Conservation (phyloP, 2,113 vertebrate species). For the Nanorana parkeri region DNA sequence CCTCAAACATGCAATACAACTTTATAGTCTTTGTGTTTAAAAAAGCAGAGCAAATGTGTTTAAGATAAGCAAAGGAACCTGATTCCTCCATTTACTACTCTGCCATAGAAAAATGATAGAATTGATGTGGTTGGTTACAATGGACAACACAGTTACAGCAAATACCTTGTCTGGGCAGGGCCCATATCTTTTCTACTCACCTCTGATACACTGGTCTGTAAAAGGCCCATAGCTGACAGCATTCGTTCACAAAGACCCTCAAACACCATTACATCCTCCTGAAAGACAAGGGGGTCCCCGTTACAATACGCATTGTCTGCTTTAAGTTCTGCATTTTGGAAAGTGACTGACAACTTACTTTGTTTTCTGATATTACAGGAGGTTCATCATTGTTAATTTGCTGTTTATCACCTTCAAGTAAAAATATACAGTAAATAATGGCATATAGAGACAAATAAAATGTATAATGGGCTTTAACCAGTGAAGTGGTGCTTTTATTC, state of each 20-base stretch:
- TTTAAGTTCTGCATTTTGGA: too few species aligned
- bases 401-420: neutral
- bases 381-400: neutral
- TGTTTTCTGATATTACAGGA: neutral
- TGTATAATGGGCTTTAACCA: too few species aligned
- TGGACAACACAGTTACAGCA: neutral
- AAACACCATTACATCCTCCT: slow-evolving; percentile 38
- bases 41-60: too few species aligned
- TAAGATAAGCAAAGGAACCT: too few species aligned
- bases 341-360: neutral
- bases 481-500: too few species aligned
- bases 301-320: neutral
- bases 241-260: slow-evolving; percentile 52
- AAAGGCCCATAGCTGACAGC: slow-evolving; percentile 39
- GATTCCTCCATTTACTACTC: too few species aligned
- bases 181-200: neutral
- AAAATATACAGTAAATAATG: neutral
- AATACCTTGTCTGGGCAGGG: neutral
- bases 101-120: too few species aligned
- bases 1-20: too few species aligned
- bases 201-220: slow-evolving; percentile 47
- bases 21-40: too few species aligned
- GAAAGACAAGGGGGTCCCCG: neutral
- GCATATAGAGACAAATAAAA: too few species aligned
- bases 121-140: too few species aligned